Evolutionary conservation across 2,888 invertebrate genomes (phyloP).

Genomic region (Microctonus brassicae): DNA sequence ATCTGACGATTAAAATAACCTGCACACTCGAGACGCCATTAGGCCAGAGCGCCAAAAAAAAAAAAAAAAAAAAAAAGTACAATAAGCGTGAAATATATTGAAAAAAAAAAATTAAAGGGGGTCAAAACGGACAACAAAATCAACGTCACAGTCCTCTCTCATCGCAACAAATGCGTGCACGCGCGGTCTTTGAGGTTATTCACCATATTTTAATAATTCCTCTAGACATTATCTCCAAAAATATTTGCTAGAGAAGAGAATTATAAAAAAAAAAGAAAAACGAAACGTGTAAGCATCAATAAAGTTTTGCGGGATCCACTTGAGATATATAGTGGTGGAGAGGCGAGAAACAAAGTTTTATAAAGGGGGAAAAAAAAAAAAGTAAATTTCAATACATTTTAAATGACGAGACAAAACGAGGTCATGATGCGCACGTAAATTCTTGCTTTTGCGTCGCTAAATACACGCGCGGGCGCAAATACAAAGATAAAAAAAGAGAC

Average conservation of each 20-base stretch:
- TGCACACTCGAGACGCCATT: slow-evolving; percentile 22
- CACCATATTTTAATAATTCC: not conserved
- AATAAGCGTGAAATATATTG: not conserved
- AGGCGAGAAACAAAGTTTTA: not conserved
- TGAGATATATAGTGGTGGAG: not conserved
- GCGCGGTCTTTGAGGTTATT: not conserved
- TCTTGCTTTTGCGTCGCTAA: not conserved
- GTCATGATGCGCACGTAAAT: not conserved
- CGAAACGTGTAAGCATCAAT: not conserved
- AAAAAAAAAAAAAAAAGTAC: not conserved
- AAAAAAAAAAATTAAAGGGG: not conserved
- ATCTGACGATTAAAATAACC: slow-evolving; percentile 11
- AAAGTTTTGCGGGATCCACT: not conserved
- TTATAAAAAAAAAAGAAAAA: not conserved
- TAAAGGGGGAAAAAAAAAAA: not conserved
- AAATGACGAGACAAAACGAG: not conserved
- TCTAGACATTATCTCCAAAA: not conserved
- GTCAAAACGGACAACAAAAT: not conserved
- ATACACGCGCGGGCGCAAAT: slow-evolving; percentile 9
- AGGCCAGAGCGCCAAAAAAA: not conserved
- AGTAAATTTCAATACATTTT: not conserved
- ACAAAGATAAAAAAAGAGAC: not conserved
- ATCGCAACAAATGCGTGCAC: slow-evolving; percentile 3
- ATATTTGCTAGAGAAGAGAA: not conserved
- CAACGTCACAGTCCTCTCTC: not conserved